Evolutionary conservation across 35 echinoderm and acorn worm species (phyloP).

Genomic region (Lytechinus pictus): DNA sequence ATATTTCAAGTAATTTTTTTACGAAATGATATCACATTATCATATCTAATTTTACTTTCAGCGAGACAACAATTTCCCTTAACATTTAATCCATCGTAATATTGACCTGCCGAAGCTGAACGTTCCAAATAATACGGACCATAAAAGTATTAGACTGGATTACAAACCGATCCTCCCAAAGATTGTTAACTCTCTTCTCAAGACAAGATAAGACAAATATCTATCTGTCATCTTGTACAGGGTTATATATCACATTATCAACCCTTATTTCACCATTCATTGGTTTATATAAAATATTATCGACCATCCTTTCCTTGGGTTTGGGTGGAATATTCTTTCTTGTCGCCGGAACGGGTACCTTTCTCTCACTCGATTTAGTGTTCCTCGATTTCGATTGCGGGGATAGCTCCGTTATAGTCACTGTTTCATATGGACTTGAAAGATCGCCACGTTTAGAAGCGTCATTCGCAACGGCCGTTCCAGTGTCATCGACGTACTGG

Average conservation of each 20-base stretch:
- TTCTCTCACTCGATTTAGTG: neutral
- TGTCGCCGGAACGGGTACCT: neutral
- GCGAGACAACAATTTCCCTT: no score
- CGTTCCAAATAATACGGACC: no score
- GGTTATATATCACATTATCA: slow-evolving; percentile 19
- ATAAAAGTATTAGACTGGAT: no score
- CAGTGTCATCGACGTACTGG: slow-evolving; percentile 5
- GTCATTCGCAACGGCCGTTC: neutral
- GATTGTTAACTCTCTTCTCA: no score
- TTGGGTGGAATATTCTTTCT: slow-evolving; percentile 20
- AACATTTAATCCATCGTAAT: no score
- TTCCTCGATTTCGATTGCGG: neutral
- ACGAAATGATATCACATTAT: no score
- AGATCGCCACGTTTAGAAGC: neutral
- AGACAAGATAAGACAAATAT: neutral
- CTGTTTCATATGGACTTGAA: neutral
- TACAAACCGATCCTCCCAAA: no score
- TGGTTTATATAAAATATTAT: slow-evolving; percentile 38
- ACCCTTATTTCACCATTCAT: slow-evolving; percentile 25
- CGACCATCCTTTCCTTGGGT: neutral
- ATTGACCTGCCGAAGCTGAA: no score
- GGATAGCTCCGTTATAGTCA: neutral
- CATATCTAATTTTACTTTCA: no score
- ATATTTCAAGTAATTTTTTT: no score
- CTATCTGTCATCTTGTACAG: neutral